Evolutionary conservation across 2,113 vertebrate genomes (phyloP), one percentile per base, ranked within the genome.

Genomic region (Corynorhinus townsendii): DNA sequence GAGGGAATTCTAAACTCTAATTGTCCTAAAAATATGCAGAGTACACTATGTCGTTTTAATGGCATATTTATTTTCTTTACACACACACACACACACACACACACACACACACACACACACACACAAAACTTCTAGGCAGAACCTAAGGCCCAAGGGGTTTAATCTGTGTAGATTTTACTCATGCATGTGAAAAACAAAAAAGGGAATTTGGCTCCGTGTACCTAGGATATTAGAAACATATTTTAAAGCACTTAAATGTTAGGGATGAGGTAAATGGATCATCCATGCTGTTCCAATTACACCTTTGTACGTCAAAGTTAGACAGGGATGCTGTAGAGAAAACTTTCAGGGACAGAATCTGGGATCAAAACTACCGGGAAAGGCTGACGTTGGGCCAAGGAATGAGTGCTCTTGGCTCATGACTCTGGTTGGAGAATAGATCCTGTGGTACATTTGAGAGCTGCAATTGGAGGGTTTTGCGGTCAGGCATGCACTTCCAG

Each of bases 1-100:
- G 92, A 97, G 96, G 96, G 95, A 97, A 96, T 96, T 97, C 93
- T 97, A 91, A 96, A 97, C 94, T 95, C 49, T 95, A 96, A 97
- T 96, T 97, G 96, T 97, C 96, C 97, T 97, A 97, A 96, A 97
- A 97, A 97, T 97, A 97, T 97, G 96, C 84, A 93, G 96, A 97
- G 96, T 93, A 97, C 96, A 96, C 93, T 95, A 24, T 96, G 96
- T 96, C 47, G 66, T 97, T 97, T 97, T 97, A 97, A 97, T 96
- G 96, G 97, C 88, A 91, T 95, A 97, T 96, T 97, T 96, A 35
- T 97, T 97, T 97, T 97, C 95, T 95, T 95, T 0, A 86, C 93
- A 96, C 80, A 95, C 86, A 85, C 64, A 93, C 40, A 79, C 11
- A 64, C 14, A 79, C 28, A 30, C 26, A 73, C 77, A 49, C 49